Conservation (phyloP, 2,888 invertebrate species). For the Troides aeacus region DNA sequence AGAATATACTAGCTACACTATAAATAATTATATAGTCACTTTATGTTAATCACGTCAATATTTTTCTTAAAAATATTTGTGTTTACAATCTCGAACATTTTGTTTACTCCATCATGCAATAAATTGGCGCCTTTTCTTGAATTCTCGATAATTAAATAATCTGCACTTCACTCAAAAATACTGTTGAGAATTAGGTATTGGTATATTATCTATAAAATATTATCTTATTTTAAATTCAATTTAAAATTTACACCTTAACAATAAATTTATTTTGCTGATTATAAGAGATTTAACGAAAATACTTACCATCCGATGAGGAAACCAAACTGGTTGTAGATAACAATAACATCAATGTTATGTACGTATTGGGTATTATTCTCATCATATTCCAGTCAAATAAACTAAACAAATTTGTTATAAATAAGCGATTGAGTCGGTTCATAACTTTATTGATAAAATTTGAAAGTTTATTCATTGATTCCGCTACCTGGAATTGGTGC, state of each 20-base stretch:
- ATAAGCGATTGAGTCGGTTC: neutral
- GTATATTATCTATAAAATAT: neutral
- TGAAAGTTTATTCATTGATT: constrained; percentile 63
- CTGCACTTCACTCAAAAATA: neutral
- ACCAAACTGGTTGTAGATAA: constrained; percentile 46
- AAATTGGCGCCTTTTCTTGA: neutral
- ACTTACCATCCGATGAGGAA: constrained; percentile 70
- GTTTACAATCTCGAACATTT: neutral
- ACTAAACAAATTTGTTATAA: neutral
- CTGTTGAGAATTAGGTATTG: neutral
- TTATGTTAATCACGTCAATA: too few relatives aligned
- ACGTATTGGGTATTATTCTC: constrained; percentile 2
- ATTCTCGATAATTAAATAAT: neutral
- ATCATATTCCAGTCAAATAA: constrained; percentile 33
- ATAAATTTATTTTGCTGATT: neutral
- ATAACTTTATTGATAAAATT: constrained; percentile 12
- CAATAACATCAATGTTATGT: constrained; percentile 19
- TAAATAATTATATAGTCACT: neutral
- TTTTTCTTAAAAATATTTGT: too few relatives aligned
- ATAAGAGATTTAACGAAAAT: constrained; percentile 1
- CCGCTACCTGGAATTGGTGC: constrained; percentile 55
- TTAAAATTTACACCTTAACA: neutral
- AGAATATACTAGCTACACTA: neutral
- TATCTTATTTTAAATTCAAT: neutral
- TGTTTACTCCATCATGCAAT: neutral